Evolutionary conservation across 2,113 vertebrate genomes (phyloP).

Genomic region (Takifugu flavidus): DNA sequence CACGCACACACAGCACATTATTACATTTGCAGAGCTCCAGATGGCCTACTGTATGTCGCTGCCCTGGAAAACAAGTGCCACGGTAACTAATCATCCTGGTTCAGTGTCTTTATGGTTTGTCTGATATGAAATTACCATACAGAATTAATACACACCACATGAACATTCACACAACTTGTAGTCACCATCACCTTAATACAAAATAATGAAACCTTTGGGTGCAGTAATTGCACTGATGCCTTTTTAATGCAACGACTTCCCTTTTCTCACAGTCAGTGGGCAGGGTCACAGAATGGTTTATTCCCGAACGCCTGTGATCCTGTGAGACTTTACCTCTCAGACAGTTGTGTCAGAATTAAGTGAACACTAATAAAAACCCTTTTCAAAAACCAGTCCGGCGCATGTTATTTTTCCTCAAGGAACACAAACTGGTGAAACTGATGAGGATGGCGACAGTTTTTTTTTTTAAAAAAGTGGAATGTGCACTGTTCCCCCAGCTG

Average conservation of each 20-base stretch:
- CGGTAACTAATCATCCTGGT: too few relatives aligned
- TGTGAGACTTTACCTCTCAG: conserved; percentile 24
- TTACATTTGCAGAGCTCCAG: conserved; percentile 43
- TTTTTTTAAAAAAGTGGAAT: conserved; percentile 23
- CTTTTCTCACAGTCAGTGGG: neutral
- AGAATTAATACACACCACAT: conserved; percentile 5
- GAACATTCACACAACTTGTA: too few relatives aligned
- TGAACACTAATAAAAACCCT: conserved; percentile 3
- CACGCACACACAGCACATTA: conserved; percentile 10
- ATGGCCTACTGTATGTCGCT: conserved; percentile 24
- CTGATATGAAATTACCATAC: too few relatives aligned
- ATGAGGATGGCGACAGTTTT: conserved; percentile 11
- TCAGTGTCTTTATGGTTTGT: too few relatives aligned
- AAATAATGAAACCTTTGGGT: neutral
- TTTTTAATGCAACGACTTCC: conserved; percentile 8
- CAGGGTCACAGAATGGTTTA: conserved; percentile 8
- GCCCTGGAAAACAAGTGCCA: too few relatives aligned
- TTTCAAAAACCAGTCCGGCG: conserved; percentile 16
- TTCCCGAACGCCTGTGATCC: conserved; percentile 42
- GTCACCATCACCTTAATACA: too few relatives aligned
- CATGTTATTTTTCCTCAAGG: conserved; percentile 19
- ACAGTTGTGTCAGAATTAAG: conserved; percentile 24
- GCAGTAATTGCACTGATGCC: conserved; percentile 45
- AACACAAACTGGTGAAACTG: conserved; percentile 41
- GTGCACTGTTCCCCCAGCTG: too few relatives aligned